Percentiles rank a stretch among this genome's conserved stretches.
Conservation (phyloP, 1,140 invertebrate genomes). For the Bombus ignitus region DNA sequence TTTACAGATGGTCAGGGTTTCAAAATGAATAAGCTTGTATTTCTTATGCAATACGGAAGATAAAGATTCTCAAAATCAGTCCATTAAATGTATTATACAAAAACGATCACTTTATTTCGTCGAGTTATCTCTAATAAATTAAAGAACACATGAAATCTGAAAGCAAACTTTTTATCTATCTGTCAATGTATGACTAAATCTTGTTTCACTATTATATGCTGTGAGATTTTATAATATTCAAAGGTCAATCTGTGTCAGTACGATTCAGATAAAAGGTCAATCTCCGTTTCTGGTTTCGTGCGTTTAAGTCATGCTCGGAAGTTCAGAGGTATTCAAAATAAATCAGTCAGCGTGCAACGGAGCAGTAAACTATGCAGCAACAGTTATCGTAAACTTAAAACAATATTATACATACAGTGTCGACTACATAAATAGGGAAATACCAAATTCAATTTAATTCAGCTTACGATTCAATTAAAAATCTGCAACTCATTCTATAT, state of each 20-base stretch:
- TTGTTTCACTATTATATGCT: background rate
- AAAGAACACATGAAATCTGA: background rate
- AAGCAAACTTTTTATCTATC: background rate
- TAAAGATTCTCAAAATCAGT: background rate
- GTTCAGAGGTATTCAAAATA: background rate
- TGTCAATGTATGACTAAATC: background rate
- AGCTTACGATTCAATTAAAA: background rate
- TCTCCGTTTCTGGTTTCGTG: background rate
- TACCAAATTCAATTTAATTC: background rate
- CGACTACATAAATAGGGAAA: background rate
- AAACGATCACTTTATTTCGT: background rate
- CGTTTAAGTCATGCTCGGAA: background rate
- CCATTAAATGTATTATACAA: background rate
- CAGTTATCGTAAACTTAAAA: background rate
- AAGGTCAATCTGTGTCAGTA: background rate
- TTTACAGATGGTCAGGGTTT: background rate
- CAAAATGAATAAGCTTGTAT: background rate
- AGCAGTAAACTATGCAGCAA: no score
- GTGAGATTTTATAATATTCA: background rate
- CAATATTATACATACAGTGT: no score
- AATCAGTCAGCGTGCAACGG: background rate
- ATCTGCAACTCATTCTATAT: no score
- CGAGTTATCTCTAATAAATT: background rate
- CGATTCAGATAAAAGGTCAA: constrained; percentile 2
- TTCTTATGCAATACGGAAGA: constrained; percentile 21